phyloP scores from a whole-genome alignment of 92 coral and sea anemone genomes.

The Metridium senile region DNA sequence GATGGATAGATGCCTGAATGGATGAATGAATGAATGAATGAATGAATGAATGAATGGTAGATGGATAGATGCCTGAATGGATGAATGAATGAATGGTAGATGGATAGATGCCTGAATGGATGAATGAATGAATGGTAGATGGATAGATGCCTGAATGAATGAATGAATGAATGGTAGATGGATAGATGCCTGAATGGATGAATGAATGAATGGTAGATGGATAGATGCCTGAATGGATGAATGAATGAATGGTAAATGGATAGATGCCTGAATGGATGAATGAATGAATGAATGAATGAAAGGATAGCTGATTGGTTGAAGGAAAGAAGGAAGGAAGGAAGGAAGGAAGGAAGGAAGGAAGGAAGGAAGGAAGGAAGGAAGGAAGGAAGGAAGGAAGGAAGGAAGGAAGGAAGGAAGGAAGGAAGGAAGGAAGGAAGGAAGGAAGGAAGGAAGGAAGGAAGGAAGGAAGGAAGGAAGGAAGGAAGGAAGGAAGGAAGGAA shows the following conservation, averaged over 20 bases:
- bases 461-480: background rate
- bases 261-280: background rate
- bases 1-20: too few species aligned
- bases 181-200: background rate
- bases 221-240: background rate
- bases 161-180: background rate
- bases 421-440: background rate
- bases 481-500: background rate
- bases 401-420: background rate
- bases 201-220: conserved; percentile 1
- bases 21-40: background rate
- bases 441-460: background rate
- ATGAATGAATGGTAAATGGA: background rate
- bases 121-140: background rate
- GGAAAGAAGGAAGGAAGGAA: background rate
- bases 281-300: background rate
- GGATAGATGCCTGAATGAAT: background rate
- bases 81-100: background rate
- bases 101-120: background rate
- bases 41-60: too few species aligned
- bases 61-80: background rate
- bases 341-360: conserved; percentile 1
- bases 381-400: background rate
- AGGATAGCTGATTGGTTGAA: background rate
- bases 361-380: background rate